Percentiles rank a stretch among this genome's conserved stretches.
Conservation (phyloP, 2,888 invertebrate species). For the Pomacea canaliculata region DNA sequence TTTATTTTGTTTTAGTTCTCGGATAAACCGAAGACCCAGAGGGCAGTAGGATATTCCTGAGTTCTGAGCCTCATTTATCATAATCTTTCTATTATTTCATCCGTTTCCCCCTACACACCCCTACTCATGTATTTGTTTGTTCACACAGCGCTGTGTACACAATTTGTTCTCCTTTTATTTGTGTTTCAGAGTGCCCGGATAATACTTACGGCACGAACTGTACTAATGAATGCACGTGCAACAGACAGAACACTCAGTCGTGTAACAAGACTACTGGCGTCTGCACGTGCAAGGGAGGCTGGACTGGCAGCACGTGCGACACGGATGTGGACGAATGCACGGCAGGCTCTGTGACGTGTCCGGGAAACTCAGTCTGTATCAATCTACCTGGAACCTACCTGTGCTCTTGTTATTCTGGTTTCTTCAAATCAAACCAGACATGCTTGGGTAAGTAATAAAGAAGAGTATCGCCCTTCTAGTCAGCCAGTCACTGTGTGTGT, state of each 20-base stretch:
- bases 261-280: neutral
- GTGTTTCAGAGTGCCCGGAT: neutral
- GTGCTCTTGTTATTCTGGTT: neutral
- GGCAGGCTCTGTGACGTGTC: neutral
- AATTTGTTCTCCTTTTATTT: too few species aligned
- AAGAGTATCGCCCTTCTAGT: too few species aligned
- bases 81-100: too few species aligned
- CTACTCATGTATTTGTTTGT: too few species aligned
- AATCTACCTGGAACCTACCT: neutral
- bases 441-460: too few species aligned
- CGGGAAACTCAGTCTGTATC: neutral
- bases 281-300: conserved; percentile 8
- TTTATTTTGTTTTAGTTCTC: too few species aligned
- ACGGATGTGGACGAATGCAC: conserved; percentile 3
- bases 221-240: conserved; percentile 1
- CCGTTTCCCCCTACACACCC: too few species aligned
- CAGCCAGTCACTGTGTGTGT: too few species aligned
- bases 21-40: too few species aligned
- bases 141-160: too few species aligned
- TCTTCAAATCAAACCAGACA: neutral
- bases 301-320: conserved; percentile 4
- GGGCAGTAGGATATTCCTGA: too few species aligned
- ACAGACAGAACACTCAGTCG: conserved; percentile 6
- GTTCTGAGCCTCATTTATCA: too few species aligned
- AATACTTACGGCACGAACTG: neutral